A percentile compares a stretch with the other conserved stretches of the same genome.
Conservation (phyloP, 2,113 vertebrate species). For the Melanotaenia duboulayi region DNA sequence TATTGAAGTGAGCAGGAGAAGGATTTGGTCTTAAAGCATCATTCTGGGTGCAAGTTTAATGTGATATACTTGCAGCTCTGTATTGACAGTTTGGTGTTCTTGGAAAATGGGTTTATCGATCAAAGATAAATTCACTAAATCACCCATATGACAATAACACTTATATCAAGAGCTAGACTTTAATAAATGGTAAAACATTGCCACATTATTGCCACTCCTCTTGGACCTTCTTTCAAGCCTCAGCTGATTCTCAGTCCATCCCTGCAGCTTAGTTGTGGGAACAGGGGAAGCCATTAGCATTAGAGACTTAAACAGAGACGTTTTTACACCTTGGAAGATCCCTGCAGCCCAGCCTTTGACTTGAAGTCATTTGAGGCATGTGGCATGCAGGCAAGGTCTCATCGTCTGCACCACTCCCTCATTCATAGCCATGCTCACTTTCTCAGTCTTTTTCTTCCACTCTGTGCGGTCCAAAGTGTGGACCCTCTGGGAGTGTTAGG, state of each 20-base stretch:
- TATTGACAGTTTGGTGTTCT: background rate
- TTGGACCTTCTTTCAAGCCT: constrained; percentile 6
- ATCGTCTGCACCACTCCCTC: constrained; percentile 49
- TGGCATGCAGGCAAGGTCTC: constrained; percentile 55
- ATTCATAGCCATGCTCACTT: constrained; percentile 13
- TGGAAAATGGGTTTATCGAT: background rate
- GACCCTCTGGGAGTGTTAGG: constrained; percentile 67
- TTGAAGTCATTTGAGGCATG: constrained; percentile 45
- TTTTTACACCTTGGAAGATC: constrained; percentile 42
- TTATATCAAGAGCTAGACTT: background rate
- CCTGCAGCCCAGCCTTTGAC: constrained; percentile 28
- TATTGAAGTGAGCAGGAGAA: background rate
- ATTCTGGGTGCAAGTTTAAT: background rate
- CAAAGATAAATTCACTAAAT: background rate
- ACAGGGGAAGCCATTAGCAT: constrained; percentile 65
- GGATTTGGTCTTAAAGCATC: background rate
- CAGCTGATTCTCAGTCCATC: constrained; percentile 13
- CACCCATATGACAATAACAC: background rate
- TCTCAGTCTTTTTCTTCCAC: constrained; percentile 32
- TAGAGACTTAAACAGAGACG: constrained; percentile 45
- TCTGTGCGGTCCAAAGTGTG: constrained; percentile 67
- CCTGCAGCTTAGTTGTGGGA: constrained; percentile 36
- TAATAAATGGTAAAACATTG: background rate
- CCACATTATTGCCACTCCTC: constrained; percentile 4
- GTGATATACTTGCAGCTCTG: no score